Evolutionary conservation across 1,140 invertebrate species (phyloP).

Genomic region (Mylabris phalerata): DNA sequence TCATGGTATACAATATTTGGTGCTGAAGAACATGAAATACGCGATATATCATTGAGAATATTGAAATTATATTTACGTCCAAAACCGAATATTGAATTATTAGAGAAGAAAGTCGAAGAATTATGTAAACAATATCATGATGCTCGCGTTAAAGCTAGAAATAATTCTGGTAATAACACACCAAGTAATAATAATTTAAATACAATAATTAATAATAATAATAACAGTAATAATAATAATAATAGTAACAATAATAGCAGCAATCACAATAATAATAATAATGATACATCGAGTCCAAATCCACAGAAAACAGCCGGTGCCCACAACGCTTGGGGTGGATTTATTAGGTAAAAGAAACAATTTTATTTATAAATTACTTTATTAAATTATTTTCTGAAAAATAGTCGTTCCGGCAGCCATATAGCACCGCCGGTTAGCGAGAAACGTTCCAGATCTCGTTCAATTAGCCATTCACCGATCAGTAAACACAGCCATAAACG

Average conservation of each 20-base stretch:
- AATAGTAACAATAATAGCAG: no score
- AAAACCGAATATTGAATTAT: conserved; percentile 65
- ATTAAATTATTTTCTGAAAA: no score
- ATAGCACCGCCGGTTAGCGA: conserved; percentile 35
- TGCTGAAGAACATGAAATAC: conserved; percentile 74
- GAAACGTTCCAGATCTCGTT: conserved; percentile 44
- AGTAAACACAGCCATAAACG: conserved; percentile 39
- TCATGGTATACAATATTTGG: conserved; percentile 85
- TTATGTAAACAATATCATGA: conserved; percentile 68
- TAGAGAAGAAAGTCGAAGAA: conserved; percentile 71
- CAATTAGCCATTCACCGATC: conserved; percentile 39
- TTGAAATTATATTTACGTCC: conserved; percentile 75
- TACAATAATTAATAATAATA: no score
- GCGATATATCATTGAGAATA: conserved; percentile 78
- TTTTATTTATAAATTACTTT: neutral
- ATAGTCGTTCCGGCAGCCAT: conserved; percentile 42
- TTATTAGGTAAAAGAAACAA: conserved; percentile 44
- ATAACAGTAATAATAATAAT: conserved; percentile 25
- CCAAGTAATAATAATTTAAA: conserved; percentile 32
- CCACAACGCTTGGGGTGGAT: conserved; percentile 60
- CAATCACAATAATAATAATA: conserved; percentile 37
- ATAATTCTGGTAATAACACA: conserved; percentile 43
- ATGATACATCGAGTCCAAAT: conserved; percentile 42
- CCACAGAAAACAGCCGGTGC: conserved; percentile 43
- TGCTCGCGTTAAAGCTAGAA: conserved; percentile 59